These are phyloP conservation scores for Austrolebias charrua DNA, from an alignment of 2,797 vertebrate species.

Conservation along the genomic window DNA sequence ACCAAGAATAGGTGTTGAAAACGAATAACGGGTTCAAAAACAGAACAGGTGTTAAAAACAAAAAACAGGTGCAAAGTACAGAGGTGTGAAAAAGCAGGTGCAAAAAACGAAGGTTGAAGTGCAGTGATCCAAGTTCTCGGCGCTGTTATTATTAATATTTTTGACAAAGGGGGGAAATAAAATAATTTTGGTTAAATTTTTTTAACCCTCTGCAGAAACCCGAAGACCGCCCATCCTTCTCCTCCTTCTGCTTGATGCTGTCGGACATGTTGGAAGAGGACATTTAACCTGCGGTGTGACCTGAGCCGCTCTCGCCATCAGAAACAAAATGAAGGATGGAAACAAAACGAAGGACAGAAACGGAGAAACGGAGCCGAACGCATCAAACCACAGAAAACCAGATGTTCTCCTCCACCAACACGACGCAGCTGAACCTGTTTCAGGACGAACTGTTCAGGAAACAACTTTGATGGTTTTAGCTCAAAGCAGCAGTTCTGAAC, in stretches of 20 bases:
- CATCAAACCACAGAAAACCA: background rate
- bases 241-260: slow-evolving; percentile 78
- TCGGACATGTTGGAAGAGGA: slow-evolving; percentile 83
- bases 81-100: too few relatives aligned
- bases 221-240: slow-evolving; percentile 85
- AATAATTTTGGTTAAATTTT: background rate
- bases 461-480: too few relatives aligned
- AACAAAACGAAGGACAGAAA: background rate
- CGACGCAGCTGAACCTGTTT: background rate
- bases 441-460: background rate
- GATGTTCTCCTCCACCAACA: background rate
- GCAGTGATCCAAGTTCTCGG: too few relatives aligned
- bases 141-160: too few relatives aligned
- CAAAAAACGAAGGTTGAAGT: too few relatives aligned
- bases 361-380: too few relatives aligned
- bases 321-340: background rate
- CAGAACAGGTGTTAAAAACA: too few relatives aligned
- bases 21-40: too few relatives aligned
- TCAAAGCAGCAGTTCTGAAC: too few relatives aligned
- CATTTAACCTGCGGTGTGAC: slow-evolving; percentile 22
- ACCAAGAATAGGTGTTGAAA: too few relatives aligned
- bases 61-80: too few relatives aligned
- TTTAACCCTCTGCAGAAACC: slow-evolving; percentile 78
- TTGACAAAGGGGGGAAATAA: too few relatives aligned
- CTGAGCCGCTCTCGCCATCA: background rate